Conservation (phyloP, 2,888 invertebrate genomes). For the Eupithecia subfuscata region DNA sequence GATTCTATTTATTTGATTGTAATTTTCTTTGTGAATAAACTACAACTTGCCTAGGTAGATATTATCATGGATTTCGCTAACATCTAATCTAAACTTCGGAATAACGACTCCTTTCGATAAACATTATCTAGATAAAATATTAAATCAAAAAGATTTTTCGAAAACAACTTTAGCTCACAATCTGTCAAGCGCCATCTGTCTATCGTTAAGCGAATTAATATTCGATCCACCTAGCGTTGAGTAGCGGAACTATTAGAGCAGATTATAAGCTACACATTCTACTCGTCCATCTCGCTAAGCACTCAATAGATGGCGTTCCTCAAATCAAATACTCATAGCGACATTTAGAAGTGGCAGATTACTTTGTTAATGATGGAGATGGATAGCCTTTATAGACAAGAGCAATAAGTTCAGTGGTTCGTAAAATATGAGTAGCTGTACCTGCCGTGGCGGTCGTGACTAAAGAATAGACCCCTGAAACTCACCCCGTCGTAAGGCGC, state of each 20-base stretch:
- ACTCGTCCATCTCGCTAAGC: not conserved
- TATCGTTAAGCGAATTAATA: not conserved
- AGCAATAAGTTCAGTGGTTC: not conserved
- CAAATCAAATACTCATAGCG: not conserved
- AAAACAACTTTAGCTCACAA: not conserved
- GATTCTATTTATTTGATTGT: no score
- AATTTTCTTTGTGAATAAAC: no score
- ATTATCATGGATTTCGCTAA: no score
- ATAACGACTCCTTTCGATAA: no score
- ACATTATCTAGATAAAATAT: not conserved
- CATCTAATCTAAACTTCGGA: no score
- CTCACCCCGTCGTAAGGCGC: no score
- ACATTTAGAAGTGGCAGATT: not conserved
- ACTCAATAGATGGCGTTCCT: conserved; percentile 36
- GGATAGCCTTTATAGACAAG: not conserved
- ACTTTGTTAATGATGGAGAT: not conserved
- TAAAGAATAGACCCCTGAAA: no score
- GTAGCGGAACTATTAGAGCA: conserved; percentile 38
- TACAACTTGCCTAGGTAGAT: no score
- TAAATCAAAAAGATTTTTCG: not conserved
- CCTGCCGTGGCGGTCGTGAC: no score
- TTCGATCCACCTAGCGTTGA: conserved; percentile 39
- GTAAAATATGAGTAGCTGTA: no score
- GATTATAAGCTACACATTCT: no score
- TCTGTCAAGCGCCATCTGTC: conserved; percentile 21